A percentile compares a stretch with the other conserved stretches of the same genome.
phyloP scores from a whole-genome alignment of 2,888 invertebrate genomes.

The Deroplatys truncata region DNA sequence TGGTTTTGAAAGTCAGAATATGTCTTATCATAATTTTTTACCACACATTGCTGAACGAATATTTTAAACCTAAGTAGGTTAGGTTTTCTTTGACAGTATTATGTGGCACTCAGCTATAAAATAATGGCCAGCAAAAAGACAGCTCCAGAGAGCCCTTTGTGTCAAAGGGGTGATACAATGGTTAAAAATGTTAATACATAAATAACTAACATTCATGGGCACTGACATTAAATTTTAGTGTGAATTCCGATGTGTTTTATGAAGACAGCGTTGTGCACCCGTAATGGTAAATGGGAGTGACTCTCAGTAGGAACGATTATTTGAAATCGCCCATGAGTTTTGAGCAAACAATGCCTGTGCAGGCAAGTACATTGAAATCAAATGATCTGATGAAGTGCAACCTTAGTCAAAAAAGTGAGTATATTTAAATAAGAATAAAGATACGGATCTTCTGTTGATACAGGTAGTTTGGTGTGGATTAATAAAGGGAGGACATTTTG shows the following conservation, averaged over 20 bases:
- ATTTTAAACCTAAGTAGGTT: not conserved
- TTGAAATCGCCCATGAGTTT: not conserved
- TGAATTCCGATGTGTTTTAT: not conserved
- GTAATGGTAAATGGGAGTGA: not conserved
- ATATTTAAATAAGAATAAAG: not conserved
- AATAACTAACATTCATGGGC: not conserved
- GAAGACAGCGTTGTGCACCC: not conserved
- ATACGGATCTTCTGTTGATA: not conserved
- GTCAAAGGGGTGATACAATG: not conserved
- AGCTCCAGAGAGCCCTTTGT: conserved; percentile 2
- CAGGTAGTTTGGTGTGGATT: not conserved
- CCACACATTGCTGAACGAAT: not conserved
- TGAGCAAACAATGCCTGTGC: not conserved
- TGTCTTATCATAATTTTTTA: not conserved
- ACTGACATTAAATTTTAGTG: not conserved
- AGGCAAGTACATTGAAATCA: not conserved
- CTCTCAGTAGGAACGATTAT: not conserved
- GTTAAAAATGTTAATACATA: not conserved
- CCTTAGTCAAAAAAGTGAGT: not conserved
- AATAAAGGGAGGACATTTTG: not conserved
- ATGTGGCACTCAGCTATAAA: not conserved
- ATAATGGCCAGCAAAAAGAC: not conserved
- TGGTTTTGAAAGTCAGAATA: not conserved
- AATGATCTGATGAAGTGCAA: not conserved
- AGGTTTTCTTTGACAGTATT: not conserved